Base-by-base conservation (phyloP, 2,888 invertebrate species). In the Cepaea hortensis region DNA sequence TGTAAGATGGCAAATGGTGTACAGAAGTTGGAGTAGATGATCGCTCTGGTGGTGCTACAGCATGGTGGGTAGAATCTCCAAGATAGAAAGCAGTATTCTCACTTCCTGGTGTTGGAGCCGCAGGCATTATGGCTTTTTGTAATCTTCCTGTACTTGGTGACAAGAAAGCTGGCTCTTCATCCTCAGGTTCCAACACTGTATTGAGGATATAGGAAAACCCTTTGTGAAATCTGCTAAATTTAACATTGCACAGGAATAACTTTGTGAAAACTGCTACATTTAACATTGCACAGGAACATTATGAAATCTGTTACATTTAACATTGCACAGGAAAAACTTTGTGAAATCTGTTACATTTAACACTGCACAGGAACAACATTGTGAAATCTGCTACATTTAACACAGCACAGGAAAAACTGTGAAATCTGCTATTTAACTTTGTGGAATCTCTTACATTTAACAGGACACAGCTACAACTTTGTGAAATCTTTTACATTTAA, bases 41-140 rank as follows among this genome's bases (percentile, higher is more conserved):
- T 48, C 87, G 35, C 23, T 86, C 86, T 9, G 85, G 88, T 50
- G 87, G 77, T 15, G 65, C 76, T 35, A 76, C 62, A 4, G 83
- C 61, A 6, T 82, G 86, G 13, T 81, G 86, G 55, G 72, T 83
- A 15, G 83, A 88, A 3, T 83, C 81, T 20, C 90, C 90, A 18
- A 88, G 88, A 88, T 93, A 92, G 88, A 91, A 93, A 6, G 90
- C 90, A 3, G 91, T 88, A 85, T 92, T 92, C n/a, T 90, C 90
- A 23, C 88, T 80, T 68, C 90, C 90, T 7, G 92, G 91, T 13
- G 80, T 77, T 0, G 75, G 62, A 65, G 88, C 87, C 2, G 89
- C 86, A 11, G 89, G 87, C 81, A 89, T 76, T 81, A 88, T 87
- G 18, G 89, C 80, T 35, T 61, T 48, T n/a, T 50, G 65, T 68